These are phyloP conservation scores for Coilia nasus DNA, from an alignment of 2,797 vertebrate genomes.

Conservation along the genomic window DNA sequence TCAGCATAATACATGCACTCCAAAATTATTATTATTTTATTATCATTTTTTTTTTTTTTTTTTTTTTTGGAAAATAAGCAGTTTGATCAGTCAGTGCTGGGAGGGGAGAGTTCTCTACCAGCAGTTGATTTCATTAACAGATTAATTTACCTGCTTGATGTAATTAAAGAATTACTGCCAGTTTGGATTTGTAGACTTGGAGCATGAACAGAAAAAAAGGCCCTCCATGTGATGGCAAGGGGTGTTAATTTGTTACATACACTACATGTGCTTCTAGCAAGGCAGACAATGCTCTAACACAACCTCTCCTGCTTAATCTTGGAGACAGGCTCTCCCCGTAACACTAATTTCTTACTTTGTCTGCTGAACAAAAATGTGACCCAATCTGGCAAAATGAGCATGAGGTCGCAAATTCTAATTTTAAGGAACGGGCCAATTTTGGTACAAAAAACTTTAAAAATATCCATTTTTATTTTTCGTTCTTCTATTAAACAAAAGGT, in stretches of 20 bases:
- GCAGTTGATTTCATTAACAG: background rate
- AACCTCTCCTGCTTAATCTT: background rate
- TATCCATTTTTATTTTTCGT: no score
- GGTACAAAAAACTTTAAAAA: no score
- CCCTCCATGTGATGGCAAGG: background rate
- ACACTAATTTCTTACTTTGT: background rate
- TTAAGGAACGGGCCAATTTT: no score
- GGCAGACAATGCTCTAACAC: background rate
- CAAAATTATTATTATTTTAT: constrained; percentile 4
- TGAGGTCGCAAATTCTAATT: no score
- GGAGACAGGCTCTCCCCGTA: background rate
- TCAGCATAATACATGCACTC: constrained; percentile 6
- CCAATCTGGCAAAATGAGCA: no score
- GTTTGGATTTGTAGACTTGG: background rate
- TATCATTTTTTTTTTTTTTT: background rate
- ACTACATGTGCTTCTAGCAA: background rate
- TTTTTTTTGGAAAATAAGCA: background rate
- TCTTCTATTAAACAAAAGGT: no score
- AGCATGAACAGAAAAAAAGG: background rate
- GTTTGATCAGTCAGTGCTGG: background rate
- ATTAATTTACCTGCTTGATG: constrained; percentile 21
- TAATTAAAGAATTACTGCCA: background rate
- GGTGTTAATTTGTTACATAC: background rate
- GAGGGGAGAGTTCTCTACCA: background rate
- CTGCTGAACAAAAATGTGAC: no score